Base-by-base conservation (phyloP, 1,140 invertebrate genomes). In the Zaprionus tsacasi region DNA sequence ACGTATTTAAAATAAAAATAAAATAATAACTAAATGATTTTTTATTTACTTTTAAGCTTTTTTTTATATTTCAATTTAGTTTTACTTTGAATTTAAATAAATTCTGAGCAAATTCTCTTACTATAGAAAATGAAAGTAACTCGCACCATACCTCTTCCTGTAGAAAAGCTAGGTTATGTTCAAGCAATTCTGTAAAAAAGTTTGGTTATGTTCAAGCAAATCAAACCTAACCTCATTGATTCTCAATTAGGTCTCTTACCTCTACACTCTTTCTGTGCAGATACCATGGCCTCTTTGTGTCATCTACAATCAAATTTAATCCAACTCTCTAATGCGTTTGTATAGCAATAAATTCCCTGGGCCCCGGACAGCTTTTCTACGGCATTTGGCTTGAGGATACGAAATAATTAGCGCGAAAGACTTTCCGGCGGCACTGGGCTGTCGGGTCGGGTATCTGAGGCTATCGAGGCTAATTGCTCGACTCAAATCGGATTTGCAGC, bases 401-500 rank as follows among this genome's bases (percentile, higher is more conserved):
- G 45, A 50, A 50, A 50, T 50, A 50, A 50, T 50, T 50, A 50
- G 45, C 45, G 45, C 45, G 25, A 50, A 50, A 50, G 45, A 50
- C 40, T 50, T 50, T 50, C 17, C 45, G 8, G 8, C 12, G 45
- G 45, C 45, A 25, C 17, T 25, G n/a, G 63, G 63, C 33, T 35
- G 33, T 57, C 59, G 33, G 60, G 33, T 57, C 59, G 33, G 60
- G 73, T 82, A 87, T 82, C 85, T 21, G 68, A n/a, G 40, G 40
- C 40, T 45, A 45, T 45, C 40, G 40, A n/a, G 40, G 68, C 68
- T 88, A 89, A 88, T 89, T 81, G 81, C 83, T 70, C 70, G 68
- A 79, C 70, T 79, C 68, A 89, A 88, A 88, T 89, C 85, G 70
- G 65, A 88, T 88, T 89, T 79, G 83, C 63, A 78, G 65, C 61